These are phyloP conservation scores for Phallusia fumigata DNA, from an alignment of 23 tunicate species.

Conservation along the genomic window DNA sequence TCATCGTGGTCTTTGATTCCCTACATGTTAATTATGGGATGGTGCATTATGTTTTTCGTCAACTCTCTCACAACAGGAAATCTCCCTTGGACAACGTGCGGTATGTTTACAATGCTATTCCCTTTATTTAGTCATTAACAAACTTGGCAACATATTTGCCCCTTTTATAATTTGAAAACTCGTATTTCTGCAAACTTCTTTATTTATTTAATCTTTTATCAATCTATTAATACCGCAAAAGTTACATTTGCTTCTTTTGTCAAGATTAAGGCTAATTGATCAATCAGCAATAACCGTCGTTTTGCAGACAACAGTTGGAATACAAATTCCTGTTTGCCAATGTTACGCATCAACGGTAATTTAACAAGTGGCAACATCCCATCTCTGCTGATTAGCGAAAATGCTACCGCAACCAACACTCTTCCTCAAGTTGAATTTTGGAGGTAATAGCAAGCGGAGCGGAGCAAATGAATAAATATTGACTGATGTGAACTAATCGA, in stretches of 20 bases:
- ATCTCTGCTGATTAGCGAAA: background rate
- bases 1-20: slow-evolving; percentile 17
- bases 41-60: slow-evolving; percentile 50
- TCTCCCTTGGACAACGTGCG: slow-evolving; percentile 77
- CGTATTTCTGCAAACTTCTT: too few species aligned
- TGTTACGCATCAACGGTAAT: background rate
- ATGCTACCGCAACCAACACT: background rate
- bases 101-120: too few species aligned
- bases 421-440: slow-evolving; percentile 13
- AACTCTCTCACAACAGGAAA: slow-evolving; percentile 54
- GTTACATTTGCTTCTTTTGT: too few species aligned
- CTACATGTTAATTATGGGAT: slow-evolving; percentile 63
- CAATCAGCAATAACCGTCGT: background rate
- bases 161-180: too few species aligned
- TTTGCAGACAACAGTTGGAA: slow-evolving; percentile 6
- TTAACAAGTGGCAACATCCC: background rate
- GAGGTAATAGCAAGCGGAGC: too few species aligned
- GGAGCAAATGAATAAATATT: too few species aligned
- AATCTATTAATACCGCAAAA: too few species aligned
- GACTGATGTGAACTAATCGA: too few species aligned
- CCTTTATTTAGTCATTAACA: too few species aligned
- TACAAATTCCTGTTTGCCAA: background rate
- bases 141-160: too few species aligned
- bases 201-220: too few species aligned
- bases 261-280: too few species aligned